Percentiles rank a stretch among this genome's conserved stretches.
These are phyloP conservation scores for Crypturellus undulatus DNA, from an alignment of 2,113 vertebrate species.

Conservation along the genomic window DNA sequence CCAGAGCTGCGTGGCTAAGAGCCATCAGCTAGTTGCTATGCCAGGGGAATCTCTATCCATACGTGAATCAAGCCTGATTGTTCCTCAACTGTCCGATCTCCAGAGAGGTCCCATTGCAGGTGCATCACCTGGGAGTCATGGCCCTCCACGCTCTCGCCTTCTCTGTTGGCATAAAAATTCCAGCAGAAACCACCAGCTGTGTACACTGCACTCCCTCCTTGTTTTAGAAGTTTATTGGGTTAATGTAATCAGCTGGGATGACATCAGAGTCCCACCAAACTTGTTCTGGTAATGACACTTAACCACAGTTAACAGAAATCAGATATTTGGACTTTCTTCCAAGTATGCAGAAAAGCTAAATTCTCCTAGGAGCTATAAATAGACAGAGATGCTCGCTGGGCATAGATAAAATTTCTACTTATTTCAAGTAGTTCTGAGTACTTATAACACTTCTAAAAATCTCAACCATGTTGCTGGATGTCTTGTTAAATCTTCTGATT, in stretches of 20 bases:
- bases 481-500: background rate
- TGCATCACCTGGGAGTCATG: background rate
- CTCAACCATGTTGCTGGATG: background rate
- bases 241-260: background rate
- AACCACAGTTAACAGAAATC: background rate
- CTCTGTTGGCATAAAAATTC: background rate
- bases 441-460: background rate
- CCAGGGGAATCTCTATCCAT: background rate
- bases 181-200: background rate
- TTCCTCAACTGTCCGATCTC: background rate
- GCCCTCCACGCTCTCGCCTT: background rate
- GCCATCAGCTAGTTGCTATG: background rate
- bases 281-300: background rate
- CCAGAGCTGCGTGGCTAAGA: background rate
- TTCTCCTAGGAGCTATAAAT: background rate
- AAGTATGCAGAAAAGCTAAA: slow-evolving; percentile 6
- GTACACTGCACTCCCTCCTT: background rate
- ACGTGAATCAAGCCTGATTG: background rate
- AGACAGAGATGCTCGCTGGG: background rate
- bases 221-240: background rate
- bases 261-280: background rate
- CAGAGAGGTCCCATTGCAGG: background rate
- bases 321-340: slow-evolving; percentile 16
- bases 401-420: slow-evolving; percentile 38
- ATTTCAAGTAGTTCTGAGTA: background rate